Evolutionary conservation across 2,113 vertebrate genomes (phyloP).

Genomic region (Psittacus erithacus): DNA sequence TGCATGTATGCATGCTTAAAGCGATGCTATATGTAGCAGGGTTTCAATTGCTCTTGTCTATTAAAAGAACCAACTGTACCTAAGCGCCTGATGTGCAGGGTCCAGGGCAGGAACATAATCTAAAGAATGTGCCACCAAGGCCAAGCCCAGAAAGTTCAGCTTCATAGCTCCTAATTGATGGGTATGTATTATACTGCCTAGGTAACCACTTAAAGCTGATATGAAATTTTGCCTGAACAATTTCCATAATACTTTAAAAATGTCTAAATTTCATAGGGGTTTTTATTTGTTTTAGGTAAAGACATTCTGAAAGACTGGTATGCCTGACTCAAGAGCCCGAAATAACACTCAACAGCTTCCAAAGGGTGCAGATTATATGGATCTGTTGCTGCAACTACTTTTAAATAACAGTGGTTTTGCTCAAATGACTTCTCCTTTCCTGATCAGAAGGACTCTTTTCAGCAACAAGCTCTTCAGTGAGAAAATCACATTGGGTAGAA

Average conservation of each 20-base stretch:
- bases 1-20: neutral
- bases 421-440: conserved; percentile 2
- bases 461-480: neutral
- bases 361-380: neutral
- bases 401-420: neutral
- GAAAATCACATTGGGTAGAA: neutral
- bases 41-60: neutral
- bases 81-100: neutral
- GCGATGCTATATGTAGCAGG: neutral
- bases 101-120: neutral
- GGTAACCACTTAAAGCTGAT: neutral
- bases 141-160: neutral
- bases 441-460: neutral
- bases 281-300: neutral
- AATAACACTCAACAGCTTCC: neutral
- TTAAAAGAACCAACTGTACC: neutral
- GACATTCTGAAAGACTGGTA: neutral
- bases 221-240: neutral
- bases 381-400: neutral
- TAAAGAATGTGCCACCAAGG: conserved; percentile 6
- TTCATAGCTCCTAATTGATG: neutral
- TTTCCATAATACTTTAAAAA: neutral
- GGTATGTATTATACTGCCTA: neutral
- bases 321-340: neutral
- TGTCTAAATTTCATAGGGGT: neutral